Base-by-base conservation (phyloP, 2,113 vertebrate genomes). In the Paramisgurnus dabryanus region DNA sequence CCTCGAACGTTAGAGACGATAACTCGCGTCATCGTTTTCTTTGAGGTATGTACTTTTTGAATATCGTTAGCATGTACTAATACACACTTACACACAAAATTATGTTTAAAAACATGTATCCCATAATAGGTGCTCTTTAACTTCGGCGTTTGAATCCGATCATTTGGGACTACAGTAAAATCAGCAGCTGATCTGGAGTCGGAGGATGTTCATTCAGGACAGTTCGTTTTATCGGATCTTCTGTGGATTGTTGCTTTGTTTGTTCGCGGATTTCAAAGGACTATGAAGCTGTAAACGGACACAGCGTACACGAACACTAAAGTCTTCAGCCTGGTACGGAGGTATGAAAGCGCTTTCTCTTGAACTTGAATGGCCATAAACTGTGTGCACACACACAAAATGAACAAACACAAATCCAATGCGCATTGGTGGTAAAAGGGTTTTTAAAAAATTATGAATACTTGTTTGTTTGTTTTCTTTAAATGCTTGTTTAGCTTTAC, bases 151-250 rank as follows among this genome's bases (percentile, higher is more conserved):
- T 13, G 27, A 39, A 15, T 10, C 27, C 3, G 18, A 63, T 63
- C 60, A 39, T 22, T 61, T 61, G 58, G 58, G 58, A 64, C 63
- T 40, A 65, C 63, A 65, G 6, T 27, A 65, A 39, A 64, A 65
- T 65, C 63, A 40, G 13, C 63, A 40, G 13, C 50, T 13, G 50
- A 53, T 53, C 50, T 53, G 50, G 5, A 53, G 63, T 65, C 12
- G 34, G 63, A 7, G 15, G 12, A 53, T 65, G 63, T 13, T 7
- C 63, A 65, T 15, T 65, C 27, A 13, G 12, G 11, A 12, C 5
- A 0, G 12, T 40, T 65, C 2, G 34, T 40, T 15, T 40, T 12
- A 13, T 64, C 27, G 27, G 61, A 39, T 64, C 39, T 39, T 39
- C 4, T 39, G 22, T 39, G 34, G 0, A 40, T 65, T 65, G 7